These are phyloP conservation scores for Austrolebias charrua DNA, from an alignment of 2,797 vertebrate genomes.

Conservation along the genomic window DNA sequence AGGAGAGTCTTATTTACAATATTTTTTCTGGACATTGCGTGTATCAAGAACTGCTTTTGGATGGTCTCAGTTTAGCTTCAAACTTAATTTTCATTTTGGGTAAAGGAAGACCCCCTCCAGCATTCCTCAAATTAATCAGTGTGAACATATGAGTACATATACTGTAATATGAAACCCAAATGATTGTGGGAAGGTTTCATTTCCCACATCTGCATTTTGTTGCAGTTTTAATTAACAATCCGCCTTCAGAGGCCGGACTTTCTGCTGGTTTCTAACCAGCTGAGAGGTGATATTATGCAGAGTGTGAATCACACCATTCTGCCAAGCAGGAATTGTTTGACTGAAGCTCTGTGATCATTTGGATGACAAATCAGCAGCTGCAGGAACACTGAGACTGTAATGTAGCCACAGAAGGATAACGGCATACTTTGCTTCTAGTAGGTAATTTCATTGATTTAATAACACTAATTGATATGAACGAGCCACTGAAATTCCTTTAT, in stretches of 20 bases:
- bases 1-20: too few relatives aligned
- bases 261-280: conserved; percentile 34
- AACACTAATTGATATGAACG: conserved; percentile 20
- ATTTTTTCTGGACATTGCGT: too few relatives aligned
- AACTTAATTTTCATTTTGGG: background rate
- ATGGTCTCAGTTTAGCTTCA: background rate
- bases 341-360: conserved; percentile 16
- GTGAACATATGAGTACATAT: conserved; percentile 16
- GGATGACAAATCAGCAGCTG: conserved; percentile 22
- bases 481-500: background rate
- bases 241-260: conserved; percentile 20
- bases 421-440: background rate
- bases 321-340: conserved; percentile 17
- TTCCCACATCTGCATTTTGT: conserved; percentile 41
- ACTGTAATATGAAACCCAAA: conserved; percentile 7
- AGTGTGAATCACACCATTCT: conserved; percentile 30
- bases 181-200: conserved; percentile 16
- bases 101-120: background rate
- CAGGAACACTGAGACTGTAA: conserved; percentile 12
- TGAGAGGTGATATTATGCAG: conserved; percentile 28
- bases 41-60: too few relatives aligned
- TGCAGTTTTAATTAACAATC: conserved; percentile 43
- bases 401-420: conserved; percentile 17
- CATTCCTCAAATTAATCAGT: conserved; percentile 26
- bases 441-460: conserved; percentile 15